Conservation (phyloP, 2,113 vertebrate species). For the Tympanuchus pallidicinctus region DNA sequence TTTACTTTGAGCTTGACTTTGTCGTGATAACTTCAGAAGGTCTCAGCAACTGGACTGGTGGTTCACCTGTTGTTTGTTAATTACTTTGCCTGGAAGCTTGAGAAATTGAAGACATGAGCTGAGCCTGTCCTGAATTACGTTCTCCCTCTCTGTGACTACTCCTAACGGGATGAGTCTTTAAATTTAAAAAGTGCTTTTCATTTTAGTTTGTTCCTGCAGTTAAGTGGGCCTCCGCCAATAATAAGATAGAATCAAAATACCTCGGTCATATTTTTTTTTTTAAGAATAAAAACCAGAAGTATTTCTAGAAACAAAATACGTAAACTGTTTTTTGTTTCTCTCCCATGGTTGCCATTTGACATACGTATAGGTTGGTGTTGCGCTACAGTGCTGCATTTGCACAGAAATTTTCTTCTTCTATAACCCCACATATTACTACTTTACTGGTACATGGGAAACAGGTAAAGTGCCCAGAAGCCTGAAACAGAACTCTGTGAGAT, state of each 20-base stretch:
- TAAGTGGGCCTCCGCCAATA: conserved; percentile 13
- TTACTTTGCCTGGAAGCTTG: conserved; percentile 16
- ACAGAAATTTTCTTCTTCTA: conserved; percentile 93
- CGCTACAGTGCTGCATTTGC: conserved; percentile 89
- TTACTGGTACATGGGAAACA: conserved; percentile 97
- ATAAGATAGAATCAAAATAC: neutral
- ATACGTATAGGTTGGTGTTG: conserved; percentile 89
- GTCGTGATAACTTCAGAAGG: conserved; percentile 13
- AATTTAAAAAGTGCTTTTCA: neutral
- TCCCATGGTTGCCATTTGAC: conserved; percentile 72
- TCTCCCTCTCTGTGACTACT: neutral
- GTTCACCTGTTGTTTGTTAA: conserved; percentile 20
- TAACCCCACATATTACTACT: conserved; percentile 96
- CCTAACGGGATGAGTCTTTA: neutral
- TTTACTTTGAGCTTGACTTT: neutral
- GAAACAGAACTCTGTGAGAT: conserved; percentile 70
- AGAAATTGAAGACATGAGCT: neutral
- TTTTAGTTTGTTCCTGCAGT: neutral
- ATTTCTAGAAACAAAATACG: conserved; percentile 33
- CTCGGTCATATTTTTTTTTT: conserved; percentile 24
- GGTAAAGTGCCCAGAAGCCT: conserved; percentile 85
- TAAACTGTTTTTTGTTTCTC: conserved; percentile 76
- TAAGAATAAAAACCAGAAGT: neutral
- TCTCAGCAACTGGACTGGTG: neutral
- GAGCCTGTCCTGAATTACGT: neutral